These are phyloP conservation scores for Leguminivora glycinivorella DNA, from an alignment of 1,140 invertebrate genomes.

Conservation along the genomic window DNA sequence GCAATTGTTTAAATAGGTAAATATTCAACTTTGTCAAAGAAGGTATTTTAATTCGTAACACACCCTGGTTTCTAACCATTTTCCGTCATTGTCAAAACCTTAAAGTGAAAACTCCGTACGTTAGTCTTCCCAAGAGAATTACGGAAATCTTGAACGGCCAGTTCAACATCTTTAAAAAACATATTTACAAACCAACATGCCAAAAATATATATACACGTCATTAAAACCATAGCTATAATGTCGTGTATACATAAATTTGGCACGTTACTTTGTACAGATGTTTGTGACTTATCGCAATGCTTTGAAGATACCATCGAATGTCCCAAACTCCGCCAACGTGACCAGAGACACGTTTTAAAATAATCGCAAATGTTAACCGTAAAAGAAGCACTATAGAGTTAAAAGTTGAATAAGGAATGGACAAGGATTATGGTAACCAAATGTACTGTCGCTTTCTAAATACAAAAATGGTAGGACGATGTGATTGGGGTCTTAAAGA, in stretches of 20 bases:
- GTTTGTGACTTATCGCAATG: no score
- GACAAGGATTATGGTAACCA: constrained; percentile 27
- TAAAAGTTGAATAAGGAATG: background rate
- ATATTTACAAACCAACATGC: no score
- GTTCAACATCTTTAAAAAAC: no score
- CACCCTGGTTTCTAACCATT: no score
- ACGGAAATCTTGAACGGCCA: constrained; percentile 4
- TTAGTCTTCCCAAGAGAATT: background rate
- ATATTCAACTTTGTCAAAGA: no score
- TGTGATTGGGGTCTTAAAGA: constrained; percentile 15
- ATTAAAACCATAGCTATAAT: no score
- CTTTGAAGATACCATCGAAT: background rate
- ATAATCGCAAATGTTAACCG: background rate
- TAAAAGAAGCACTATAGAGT: background rate
- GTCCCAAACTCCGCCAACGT: background rate
- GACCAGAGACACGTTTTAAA: background rate
- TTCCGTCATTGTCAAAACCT: background rate
- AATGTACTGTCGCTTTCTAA: constrained; percentile 27
- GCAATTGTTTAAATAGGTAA: no score
- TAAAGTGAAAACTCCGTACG: background rate
- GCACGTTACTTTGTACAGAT: no score
- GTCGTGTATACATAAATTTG: no score
- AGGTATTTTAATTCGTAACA: no score
- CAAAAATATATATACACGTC: no score
- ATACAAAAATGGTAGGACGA: constrained; percentile 19